Conservation (phyloP, 2,113 vertebrate genomes). For the Istiophorus platypterus region DNA sequence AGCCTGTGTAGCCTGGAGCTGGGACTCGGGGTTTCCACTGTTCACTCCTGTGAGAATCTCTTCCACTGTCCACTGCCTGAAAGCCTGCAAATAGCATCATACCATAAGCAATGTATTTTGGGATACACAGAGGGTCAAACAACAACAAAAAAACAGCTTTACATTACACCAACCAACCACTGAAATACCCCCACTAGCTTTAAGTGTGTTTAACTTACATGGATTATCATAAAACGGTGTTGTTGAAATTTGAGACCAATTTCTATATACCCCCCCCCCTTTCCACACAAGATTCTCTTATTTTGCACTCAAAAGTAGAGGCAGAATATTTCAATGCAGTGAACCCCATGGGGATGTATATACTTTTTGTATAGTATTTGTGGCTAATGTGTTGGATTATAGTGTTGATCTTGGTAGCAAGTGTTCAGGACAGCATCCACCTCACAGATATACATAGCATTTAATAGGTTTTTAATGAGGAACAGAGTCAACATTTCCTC, state of each 20-base stretch:
- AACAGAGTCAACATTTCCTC: background rate
- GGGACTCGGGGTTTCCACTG: slow-evolving; percentile 85
- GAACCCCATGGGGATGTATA: no score
- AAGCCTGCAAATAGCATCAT: slow-evolving; percentile 73
- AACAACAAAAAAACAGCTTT: background rate
- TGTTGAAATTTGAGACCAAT: background rate
- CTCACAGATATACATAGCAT: background rate
- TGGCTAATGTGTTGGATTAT: background rate
- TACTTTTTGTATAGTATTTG: background rate
- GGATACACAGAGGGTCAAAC: background rate
- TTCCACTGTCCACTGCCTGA: slow-evolving; percentile 92
- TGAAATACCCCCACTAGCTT: background rate
- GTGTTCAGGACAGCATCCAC: no score
- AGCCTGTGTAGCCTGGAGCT: slow-evolving; percentile 96
- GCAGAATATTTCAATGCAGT: background rate
- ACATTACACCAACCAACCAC: background rate
- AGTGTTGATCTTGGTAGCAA: background rate
- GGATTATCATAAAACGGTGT: background rate
- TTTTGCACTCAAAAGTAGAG: no score
- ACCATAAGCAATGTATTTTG: background rate
- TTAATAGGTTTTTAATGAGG: background rate
- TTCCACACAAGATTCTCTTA: no score
- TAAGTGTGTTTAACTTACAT: background rate
- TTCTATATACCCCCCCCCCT: no score
- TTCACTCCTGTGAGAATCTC: slow-evolving; percentile 93